phyloP scores from a whole-genome alignment of 2,113 vertebrate genomes.

The Eulemur macaco region DNA sequence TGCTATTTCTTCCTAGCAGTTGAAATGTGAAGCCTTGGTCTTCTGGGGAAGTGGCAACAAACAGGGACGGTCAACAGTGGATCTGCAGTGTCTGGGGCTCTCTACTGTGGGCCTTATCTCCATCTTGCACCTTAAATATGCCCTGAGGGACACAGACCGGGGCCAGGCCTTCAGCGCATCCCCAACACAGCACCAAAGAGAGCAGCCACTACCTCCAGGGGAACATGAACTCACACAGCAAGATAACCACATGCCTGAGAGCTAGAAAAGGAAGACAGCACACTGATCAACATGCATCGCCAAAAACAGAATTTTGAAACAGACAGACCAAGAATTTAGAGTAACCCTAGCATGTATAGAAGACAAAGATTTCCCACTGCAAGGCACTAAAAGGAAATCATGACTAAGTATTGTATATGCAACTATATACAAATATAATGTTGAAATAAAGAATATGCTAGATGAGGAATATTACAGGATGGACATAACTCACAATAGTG shows the following conservation, averaged over 20 bases:
- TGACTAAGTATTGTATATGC: not conserved
- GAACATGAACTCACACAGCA: not conserved
- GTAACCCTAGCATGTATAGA: not conserved
- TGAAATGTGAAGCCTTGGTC: not conserved
- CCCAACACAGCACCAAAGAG: not conserved
- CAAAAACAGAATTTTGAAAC: not conserved
- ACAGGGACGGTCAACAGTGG: not conserved
- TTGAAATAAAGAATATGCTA: not conserved
- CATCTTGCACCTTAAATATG: not conserved
- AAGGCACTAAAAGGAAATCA: not conserved
- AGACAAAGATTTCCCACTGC: not conserved
- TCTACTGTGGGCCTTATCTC: not conserved
- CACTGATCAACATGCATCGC: accelerated
- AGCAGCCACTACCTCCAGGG: not conserved
- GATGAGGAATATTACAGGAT: not conserved
- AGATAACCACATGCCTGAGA: not conserved
- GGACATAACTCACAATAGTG: not conserved
- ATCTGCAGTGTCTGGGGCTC: not conserved
- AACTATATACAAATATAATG: not conserved
- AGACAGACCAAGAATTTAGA: not conserved
- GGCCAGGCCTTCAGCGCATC: not conserved
- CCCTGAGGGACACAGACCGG: not conserved
- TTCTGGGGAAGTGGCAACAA: not conserved
- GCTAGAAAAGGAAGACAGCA: not conserved
- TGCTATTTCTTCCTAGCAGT: not conserved